These are phyloP conservation scores for Tokudaia muenninki DNA, from an alignment of 2,797 vertebrate genomes.

Conservation along the genomic window DNA sequence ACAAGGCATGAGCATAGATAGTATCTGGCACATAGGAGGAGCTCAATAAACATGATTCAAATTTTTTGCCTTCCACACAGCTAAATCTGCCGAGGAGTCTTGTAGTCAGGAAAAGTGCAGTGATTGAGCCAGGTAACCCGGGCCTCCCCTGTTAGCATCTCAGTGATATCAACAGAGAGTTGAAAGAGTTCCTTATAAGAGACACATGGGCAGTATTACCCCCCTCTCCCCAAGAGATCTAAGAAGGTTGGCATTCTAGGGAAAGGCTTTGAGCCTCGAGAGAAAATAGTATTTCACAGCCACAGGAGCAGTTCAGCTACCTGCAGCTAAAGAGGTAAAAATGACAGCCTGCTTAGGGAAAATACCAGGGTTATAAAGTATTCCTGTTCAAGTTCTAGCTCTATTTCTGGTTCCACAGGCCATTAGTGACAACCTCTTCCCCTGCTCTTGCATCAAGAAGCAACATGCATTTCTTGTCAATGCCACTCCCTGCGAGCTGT, in stretches of 20 bases:
- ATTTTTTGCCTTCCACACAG: not conserved
- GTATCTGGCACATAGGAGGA: conserved; percentile 28
- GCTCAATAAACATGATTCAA: not conserved
- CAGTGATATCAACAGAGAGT: conserved; percentile 34
- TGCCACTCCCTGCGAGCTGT: not conserved
- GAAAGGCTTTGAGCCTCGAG: conserved; percentile 6
- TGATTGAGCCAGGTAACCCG: not conserved
- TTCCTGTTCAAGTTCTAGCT: conserved; percentile 13
- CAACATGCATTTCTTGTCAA: not conserved
- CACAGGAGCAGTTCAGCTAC: not conserved
- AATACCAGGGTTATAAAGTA: not conserved
- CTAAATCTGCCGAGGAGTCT: conserved; percentile 16
- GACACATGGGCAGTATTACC: not conserved
- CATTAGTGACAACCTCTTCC: not conserved
- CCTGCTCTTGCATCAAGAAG: conserved; percentile 11
- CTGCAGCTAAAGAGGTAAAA: conserved; percentile 39
- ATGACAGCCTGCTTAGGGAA: not conserved
- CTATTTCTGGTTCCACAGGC: not conserved
- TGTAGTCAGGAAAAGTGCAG: not conserved
- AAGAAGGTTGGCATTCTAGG: conserved; percentile 16
- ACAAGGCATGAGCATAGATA: conserved; percentile 31
- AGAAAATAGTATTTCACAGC: conserved; percentile 36
- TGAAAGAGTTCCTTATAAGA: conserved; percentile 7
- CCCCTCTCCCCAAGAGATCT: not conserved
- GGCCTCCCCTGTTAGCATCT: conserved; percentile 24